phyloP scores from a whole-genome alignment of 2,888 invertebrate species.

The Adelphocoris suturalis region DNA sequence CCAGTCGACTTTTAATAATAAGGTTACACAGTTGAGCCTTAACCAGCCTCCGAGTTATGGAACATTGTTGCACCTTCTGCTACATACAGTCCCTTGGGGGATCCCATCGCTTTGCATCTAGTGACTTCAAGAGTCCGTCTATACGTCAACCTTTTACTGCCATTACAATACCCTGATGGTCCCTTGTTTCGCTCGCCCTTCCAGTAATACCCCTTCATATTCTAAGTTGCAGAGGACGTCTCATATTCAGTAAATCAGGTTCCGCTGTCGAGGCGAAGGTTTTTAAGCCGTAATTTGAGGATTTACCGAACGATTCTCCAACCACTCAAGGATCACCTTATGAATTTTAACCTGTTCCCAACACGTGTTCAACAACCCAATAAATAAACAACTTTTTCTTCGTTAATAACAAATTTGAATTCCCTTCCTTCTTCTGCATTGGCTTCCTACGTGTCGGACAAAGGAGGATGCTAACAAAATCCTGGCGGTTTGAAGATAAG shows the following conservation, averaged over 20 bases:
- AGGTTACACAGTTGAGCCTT: conserved; percentile 53
- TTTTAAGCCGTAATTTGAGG: conserved; percentile 47
- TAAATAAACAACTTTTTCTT: conserved; percentile 31
- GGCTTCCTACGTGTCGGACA: no score
- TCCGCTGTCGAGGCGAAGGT: conserved; percentile 9
- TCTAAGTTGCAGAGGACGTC: not conserved
- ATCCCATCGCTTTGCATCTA: conserved; percentile 50
- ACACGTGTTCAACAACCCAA: conserved; percentile 3
- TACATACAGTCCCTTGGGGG: conserved; percentile 15
- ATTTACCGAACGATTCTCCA: conserved; percentile 49
- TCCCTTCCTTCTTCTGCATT: no score
- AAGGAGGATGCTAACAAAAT: no score
- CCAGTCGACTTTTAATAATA: conserved; percentile 64
- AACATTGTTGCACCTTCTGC: conserved; percentile 65
- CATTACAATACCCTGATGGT: conserved; percentile 56
- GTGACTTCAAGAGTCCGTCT: conserved; percentile 31
- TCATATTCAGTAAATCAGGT: conserved; percentile 66
- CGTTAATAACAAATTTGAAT: not conserved
- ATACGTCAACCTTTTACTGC: conserved; percentile 61
- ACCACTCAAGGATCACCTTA: conserved; percentile 38
- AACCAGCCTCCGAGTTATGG: conserved; percentile 66
- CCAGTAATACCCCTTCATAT: conserved; percentile 26
- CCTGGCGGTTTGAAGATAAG: no score
- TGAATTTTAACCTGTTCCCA: conserved; percentile 50
- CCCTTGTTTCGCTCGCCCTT: conserved; percentile 57